Evolutionary conservation across 2,888 invertebrate species (phyloP).

Genomic region (Pelosia muscerda): DNA sequence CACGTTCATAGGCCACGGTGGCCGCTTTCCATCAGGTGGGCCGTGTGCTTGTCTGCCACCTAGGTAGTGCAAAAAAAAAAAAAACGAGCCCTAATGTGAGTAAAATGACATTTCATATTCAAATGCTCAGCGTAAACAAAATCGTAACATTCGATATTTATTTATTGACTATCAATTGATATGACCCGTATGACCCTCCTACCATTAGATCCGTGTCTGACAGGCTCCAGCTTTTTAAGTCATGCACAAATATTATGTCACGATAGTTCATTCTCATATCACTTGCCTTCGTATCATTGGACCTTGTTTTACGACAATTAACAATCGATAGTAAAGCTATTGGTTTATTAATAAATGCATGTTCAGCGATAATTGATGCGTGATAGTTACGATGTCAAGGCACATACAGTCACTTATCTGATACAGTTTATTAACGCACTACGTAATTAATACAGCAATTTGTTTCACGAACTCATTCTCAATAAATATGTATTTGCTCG

Average conservation of each 20-base stretch:
- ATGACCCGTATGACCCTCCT: not conserved
- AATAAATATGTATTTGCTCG: not conserved
- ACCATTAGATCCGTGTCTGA: not conserved
- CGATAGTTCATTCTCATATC: not conserved
- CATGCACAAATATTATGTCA: not conserved
- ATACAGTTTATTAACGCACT: not conserved
- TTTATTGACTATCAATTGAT: not conserved
- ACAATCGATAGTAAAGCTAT: not conserved
- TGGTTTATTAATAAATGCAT: constrained; percentile 12
- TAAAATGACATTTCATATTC: too few relatives aligned
- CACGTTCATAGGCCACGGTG: too few relatives aligned
- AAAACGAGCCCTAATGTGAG: too few relatives aligned
- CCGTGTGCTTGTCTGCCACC: too few relatives aligned
- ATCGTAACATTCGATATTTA: not conserved
- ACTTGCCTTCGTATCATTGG: not conserved
- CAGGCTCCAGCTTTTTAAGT: not conserved
- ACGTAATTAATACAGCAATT: not conserved
- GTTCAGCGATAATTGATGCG: constrained; percentile 24
- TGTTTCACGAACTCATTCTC: constrained; percentile 1
- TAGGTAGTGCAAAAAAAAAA: too few relatives aligned
- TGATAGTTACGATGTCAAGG: constrained; percentile 17
- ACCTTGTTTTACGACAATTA: not conserved
- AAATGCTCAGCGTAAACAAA: not conserved
- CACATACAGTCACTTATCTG: not conserved
- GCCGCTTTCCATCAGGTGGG: too few relatives aligned